Conservation (phyloP, 2,113 vertebrate genomes). For the Chloroceryle aenea region DNA sequence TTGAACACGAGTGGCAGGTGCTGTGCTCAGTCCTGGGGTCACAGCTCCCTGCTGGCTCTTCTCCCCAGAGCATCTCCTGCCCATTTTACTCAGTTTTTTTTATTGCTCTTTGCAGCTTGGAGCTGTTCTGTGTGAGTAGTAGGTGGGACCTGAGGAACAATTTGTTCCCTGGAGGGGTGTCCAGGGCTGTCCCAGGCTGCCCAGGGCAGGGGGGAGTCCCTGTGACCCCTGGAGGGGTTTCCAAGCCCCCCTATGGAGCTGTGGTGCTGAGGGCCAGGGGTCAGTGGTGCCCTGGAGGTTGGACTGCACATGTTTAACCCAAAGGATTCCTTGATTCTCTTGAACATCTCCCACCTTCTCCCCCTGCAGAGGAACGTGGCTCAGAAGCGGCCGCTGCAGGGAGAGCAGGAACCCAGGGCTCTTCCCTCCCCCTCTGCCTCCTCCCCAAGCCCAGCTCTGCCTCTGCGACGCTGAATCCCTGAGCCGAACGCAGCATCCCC, state of each 20-base stretch:
- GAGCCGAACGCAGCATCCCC: rapidly evolving
- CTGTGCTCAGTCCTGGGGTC: rapidly evolving
- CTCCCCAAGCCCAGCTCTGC: not conserved
- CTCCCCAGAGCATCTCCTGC: rapidly evolving
- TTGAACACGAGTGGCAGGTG: not conserved
- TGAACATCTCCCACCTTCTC: not conserved
- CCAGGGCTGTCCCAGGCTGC: too few relatives aligned
- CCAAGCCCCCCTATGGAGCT: too few relatives aligned
- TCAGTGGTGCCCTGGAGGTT: too few relatives aligned
- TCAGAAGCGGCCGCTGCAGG: rapidly evolving
- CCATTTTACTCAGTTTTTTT: rapidly evolving
- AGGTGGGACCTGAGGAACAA: too few relatives aligned
- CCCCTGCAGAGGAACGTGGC: not conserved
- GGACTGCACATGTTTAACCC: too few relatives aligned
- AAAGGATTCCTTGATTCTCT: not conserved
- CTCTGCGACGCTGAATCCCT: rapidly evolving
- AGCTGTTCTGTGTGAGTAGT: not conserved
- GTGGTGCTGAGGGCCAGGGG: too few relatives aligned
- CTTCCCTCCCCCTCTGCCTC: not conserved
- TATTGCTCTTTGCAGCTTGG: not conserved
- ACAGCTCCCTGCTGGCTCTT: rapidly evolving
- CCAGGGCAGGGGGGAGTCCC: too few relatives aligned
- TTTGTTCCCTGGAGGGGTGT: too few relatives aligned
- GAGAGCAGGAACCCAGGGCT: rapidly evolving
- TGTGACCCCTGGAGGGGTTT: too few relatives aligned